Base-by-base conservation (phyloP, 2,797 vertebrate genomes). In the Clarias pachynema region DNA sequence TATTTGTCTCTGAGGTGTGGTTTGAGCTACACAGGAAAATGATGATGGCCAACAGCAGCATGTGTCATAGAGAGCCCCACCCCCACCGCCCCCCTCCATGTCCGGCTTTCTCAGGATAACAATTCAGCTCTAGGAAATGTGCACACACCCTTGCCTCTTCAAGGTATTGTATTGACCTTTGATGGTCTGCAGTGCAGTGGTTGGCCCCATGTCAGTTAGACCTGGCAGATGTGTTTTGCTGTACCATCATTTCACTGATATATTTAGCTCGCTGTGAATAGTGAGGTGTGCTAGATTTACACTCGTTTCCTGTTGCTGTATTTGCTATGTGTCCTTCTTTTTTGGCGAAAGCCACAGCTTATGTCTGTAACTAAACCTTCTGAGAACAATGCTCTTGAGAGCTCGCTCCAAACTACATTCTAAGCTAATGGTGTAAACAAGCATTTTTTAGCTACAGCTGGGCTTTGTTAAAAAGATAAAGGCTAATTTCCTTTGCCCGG, bases 381-480 rank as follows among this genome's bases (percentile, higher is more conserved):
- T 0, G n/a, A 80, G 6, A 49, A 49, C 62, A 80, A 49, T 80
- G 37, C 16, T 80, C 73, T 40, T 31, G 68, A 65, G 70, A 44
- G 16, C 78, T 59, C 2, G 29, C 34, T 85, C 65, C 34, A 82
- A 40, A 29, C 60, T n/a, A 85, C 79, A 65, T 85, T 60, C 10
- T 91, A 90, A 92, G 92, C 82, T 44, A 92, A 93, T 94, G 81
- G 88, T 91, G 89, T 87, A 85, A 91, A 89, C 85, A 87, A 79
- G 22, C 81, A 86, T 88, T 91, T 86, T 57, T 79, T 87, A 88
- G 86, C 68, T 72, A 75, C 89, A 86, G 87, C 78, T 92, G 90
- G 88, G 89, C 82, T 90, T 81, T 87, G 84, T 91, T 90, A 84
- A 80, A 87, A 82, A 59, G 73, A 56, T 79, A 89, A 85, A 60